These are phyloP conservation scores for Mycetomoellerius zeteki DNA, from an alignment of 1,140 invertebrate species.

Conservation along the genomic window DNA sequence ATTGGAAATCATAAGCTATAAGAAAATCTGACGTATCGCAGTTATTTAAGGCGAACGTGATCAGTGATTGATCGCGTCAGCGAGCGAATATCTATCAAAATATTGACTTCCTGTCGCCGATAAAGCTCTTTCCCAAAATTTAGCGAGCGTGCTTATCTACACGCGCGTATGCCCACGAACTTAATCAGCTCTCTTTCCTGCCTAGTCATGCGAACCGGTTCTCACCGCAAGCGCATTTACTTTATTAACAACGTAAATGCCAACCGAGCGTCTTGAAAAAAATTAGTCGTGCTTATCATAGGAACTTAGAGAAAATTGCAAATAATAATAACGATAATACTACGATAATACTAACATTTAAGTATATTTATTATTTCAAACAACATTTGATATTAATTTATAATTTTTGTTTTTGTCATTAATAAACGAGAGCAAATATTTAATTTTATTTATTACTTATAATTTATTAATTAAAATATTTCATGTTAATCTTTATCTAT, in stretches of 20 bases:
- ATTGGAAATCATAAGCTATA: not conserved
- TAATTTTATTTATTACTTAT: not conserved
- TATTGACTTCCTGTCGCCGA: slow-evolving; percentile 71
- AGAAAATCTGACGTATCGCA: not conserved
- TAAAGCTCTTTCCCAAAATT: slow-evolving; percentile 55
- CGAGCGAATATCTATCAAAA: slow-evolving; percentile 57
- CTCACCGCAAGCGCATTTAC: slow-evolving; percentile 46
- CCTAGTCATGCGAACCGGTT: slow-evolving; percentile 55
- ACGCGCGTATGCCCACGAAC: slow-evolving; percentile 20
- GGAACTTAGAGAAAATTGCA: not conserved
- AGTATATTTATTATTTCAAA: slow-evolving; percentile 14
- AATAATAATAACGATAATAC: slow-evolving; percentile 14
- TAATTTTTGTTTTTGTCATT: not conserved
- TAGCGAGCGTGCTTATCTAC: slow-evolving; percentile 43
- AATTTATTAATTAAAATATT: not conserved
- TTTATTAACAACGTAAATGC: slow-evolving; percentile 47
- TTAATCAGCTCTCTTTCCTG: slow-evolving; percentile 49
- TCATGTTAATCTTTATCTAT: not conserved
- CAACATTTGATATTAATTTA: not conserved
- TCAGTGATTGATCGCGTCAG: slow-evolving; percentile 40
- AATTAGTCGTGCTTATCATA: slow-evolving; percentile 29
- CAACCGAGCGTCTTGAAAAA: slow-evolving; percentile 29
- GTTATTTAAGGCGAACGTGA: not conserved
- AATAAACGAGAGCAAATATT: not conserved
- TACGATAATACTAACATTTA: not conserved